A percentile compares a stretch with the other conserved stretches of the same genome.
phyloP scores from a whole-genome alignment of 2,113 vertebrate genomes.

The Odocoileus hemionus region DNA sequence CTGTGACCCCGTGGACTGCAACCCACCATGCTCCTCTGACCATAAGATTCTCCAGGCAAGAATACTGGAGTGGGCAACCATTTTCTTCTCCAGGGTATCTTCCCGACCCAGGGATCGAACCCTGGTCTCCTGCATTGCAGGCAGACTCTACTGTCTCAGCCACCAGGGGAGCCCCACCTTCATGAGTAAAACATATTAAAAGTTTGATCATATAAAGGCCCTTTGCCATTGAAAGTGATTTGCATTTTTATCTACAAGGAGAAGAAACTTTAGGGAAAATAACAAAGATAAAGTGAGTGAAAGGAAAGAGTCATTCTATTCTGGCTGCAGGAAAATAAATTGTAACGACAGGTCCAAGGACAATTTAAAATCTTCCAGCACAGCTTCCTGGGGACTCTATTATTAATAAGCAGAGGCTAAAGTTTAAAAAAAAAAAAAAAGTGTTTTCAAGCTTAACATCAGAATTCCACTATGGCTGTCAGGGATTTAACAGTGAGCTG shows the following conservation, averaged over 20 bases:
- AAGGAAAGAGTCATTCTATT: neutral
- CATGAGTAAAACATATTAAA: neutral
- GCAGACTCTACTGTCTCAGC: neutral
- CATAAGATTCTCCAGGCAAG: neutral
- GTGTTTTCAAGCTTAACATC: conserved; percentile 21
- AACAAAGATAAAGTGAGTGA: neutral
- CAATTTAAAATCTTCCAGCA: neutral
- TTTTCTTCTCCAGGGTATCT: neutral
- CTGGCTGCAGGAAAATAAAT: conserved; percentile 3
- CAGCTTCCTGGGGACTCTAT: neutral
- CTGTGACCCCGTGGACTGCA: neutral
- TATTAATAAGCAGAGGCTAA: conserved; percentile 20
- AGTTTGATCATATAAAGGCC: neutral
- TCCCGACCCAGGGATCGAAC: neutral
- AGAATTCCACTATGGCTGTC: neutral
- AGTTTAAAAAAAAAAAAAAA: neutral
- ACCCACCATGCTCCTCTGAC: neutral
- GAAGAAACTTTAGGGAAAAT: neutral
- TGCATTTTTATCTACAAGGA: neutral
- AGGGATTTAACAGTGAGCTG: neutral
- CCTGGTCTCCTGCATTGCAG: neutral
- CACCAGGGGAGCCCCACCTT: neutral
- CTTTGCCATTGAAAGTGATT: neutral
- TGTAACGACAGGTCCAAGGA: conserved; percentile 2
- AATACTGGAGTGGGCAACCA: neutral